Percentiles rank a stretch among this genome's conserved stretches.
phyloP scores from a whole-genome alignment of 2,888 invertebrate species.

The Endomychus coccineus region DNA sequence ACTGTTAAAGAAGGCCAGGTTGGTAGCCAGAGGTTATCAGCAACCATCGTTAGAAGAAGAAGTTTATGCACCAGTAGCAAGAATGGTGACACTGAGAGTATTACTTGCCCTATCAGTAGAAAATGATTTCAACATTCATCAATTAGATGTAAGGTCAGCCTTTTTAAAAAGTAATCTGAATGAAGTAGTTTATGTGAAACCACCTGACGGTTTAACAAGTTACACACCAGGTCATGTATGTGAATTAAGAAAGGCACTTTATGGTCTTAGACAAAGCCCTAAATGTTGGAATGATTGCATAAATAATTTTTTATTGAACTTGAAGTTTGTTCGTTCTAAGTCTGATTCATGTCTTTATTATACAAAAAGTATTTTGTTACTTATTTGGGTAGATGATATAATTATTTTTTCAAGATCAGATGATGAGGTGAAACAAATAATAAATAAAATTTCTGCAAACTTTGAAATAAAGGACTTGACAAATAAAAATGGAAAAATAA shows the following conservation, averaged over 20 bases:
- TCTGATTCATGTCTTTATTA: conserved; percentile 23
- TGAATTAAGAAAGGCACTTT: conserved; percentile 18
- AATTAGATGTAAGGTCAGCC: conserved; percentile 19
- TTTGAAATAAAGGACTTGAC: conserved; percentile 19
- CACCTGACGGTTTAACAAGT: conserved; percentile 6
- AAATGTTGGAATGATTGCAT: conserved; percentile 21
- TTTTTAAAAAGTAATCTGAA: conserved; percentile 13
- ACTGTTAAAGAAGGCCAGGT: conserved; percentile 18
- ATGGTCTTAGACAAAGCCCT: conserved; percentile 20
- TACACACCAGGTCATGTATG: conserved; percentile 9
- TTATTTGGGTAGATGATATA: no score
- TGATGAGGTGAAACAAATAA: conserved; percentile 13
- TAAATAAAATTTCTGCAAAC: conserved; percentile 10
- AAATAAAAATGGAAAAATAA: conserved; percentile 12
- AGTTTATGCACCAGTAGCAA: conserved; percentile 22
- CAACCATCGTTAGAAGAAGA: conserved; percentile 18
- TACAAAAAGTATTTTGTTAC: conserved; percentile 14
- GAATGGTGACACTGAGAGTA: conserved; percentile 22
- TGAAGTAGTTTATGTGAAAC: conserved; percentile 4
- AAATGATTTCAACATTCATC: conserved; percentile 14
- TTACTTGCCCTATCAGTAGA: conserved; percentile 17
- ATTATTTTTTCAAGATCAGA: conserved; percentile 15
- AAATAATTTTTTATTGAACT: conserved; percentile 11
- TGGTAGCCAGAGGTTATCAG: conserved; percentile 24
- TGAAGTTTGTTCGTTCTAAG: conserved; percentile 18